phyloP scores from a whole-genome alignment of 2,113 vertebrate genomes.

The Motacilla tschutschensis region DNA sequence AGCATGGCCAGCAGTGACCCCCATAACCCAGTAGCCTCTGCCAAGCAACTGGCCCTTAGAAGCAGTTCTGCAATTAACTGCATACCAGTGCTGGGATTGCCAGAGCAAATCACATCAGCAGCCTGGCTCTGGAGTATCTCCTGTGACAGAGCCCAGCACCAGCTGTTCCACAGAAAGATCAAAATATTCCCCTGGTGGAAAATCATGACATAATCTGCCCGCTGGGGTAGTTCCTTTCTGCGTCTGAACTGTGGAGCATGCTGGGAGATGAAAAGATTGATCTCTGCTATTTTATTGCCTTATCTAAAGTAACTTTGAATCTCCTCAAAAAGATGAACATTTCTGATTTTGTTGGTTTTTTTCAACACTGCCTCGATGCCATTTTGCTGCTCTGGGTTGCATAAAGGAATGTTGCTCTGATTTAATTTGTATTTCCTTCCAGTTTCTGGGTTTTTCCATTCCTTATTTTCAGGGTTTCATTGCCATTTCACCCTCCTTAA shows the following conservation, averaged over 20 bases:
- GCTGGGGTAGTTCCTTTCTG: background rate
- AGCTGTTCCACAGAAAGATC: conserved; percentile 23
- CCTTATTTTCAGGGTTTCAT: background rate
- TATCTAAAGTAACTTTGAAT: conserved; percentile 3
- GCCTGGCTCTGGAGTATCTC: background rate
- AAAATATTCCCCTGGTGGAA: background rate
- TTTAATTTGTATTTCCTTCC: background rate
- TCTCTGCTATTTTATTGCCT: conserved; percentile 23
- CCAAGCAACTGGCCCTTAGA: background rate
- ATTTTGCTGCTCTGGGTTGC: background rate
- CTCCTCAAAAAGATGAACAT: background rate
- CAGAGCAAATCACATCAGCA: background rate
- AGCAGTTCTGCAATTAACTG: background rate
- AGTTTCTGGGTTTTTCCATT: background rate
- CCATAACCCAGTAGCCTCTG: background rate
- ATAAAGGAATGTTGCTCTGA: background rate
- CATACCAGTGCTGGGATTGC: background rate
- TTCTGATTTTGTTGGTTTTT: background rate
- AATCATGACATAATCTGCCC: background rate
- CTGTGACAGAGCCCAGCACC: conserved; percentile 7
- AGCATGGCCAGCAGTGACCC: background rate
- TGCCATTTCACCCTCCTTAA: background rate
- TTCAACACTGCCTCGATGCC: background rate
- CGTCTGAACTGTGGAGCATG: background rate
- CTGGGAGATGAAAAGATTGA: background rate